Evolutionary conservation across 2,113 vertebrate species (phyloP).

Genomic region (Ceyx cyanopectus): DNA sequence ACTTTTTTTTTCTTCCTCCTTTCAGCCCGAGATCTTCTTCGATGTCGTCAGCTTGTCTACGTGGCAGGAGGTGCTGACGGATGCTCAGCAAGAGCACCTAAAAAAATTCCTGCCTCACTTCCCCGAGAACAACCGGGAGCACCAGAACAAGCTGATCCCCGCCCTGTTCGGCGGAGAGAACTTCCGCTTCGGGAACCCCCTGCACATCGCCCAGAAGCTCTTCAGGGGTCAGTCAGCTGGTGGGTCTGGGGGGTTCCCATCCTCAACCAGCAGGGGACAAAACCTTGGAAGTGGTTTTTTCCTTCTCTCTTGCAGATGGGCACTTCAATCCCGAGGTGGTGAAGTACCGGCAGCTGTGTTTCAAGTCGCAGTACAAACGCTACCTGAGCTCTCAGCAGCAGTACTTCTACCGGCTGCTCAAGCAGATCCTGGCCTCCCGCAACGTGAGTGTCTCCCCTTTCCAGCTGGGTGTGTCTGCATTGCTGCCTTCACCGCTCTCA

Average conservation of each 20-base stretch:
- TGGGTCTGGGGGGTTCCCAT: too few relatives aligned
- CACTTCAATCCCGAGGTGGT: constrained; percentile 97
- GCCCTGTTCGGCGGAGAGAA: constrained; percentile 88
- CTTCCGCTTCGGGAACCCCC: constrained; percentile 92
- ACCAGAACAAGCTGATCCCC: constrained; percentile 83
- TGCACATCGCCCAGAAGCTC: constrained; percentile 93
- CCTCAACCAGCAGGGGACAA: background rate
- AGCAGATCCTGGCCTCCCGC: constrained; percentile 94
- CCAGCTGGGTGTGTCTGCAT: background rate
- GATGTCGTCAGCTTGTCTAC: constrained; percentile 92
- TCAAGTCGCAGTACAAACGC: constrained; percentile 92
- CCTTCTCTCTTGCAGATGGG: constrained; percentile 81
- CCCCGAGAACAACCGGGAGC: constrained; percentile 81
- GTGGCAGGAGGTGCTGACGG: constrained; percentile 90
- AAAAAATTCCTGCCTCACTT: constrained; percentile 91
- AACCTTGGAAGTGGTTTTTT: background rate
- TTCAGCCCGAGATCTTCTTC: constrained; percentile 95
- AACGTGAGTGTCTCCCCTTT: constrained; percentile 79
- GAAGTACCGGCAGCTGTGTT: constrained; percentile 93
- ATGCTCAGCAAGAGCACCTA: constrained; percentile 89
- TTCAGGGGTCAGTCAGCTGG: constrained; percentile 84
- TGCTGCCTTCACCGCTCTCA: background rate
- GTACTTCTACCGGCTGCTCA: constrained; percentile 92
- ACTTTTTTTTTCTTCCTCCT: background rate
- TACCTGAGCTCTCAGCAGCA: constrained; percentile 92